These are phyloP conservation scores for Dreissena polymorpha DNA, from an alignment of 1,140 invertebrate genomes.

Conservation along the genomic window DNA sequence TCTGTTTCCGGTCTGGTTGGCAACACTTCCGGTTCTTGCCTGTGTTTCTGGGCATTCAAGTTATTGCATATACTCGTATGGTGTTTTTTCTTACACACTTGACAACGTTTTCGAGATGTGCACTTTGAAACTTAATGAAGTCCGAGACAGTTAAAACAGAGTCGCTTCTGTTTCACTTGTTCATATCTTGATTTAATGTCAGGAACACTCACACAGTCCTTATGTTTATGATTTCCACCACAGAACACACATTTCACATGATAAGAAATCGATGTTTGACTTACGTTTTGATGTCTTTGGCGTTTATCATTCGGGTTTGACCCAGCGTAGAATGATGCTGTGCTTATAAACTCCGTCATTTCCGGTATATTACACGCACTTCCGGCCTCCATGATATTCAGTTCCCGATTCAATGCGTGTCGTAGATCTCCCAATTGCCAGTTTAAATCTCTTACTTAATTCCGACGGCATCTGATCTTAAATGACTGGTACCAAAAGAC, in stretches of 20 bases:
- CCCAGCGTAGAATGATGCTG: not conserved
- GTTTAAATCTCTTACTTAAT: not conserved
- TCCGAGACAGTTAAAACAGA: conserved; percentile 45
- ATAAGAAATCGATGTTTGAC: not conserved
- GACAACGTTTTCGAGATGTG: conserved; percentile 14
- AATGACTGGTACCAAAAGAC: not conserved
- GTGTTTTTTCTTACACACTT: not conserved
- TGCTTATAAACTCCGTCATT: not conserved
- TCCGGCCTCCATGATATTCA: not conserved
- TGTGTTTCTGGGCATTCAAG: not conserved
- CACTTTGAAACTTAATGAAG: conserved; percentile 5
- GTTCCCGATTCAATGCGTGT: too few species aligned
- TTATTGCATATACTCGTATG: not conserved
- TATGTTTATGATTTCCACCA: not conserved
- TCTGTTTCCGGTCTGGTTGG: not conserved
- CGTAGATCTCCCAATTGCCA: too few species aligned
- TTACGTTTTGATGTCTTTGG: not conserved
- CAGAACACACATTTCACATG: not conserved
- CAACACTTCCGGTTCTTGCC: not conserved
- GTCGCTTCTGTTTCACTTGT: conserved; percentile 6
- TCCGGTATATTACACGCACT: not conserved
- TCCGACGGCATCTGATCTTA: not conserved
- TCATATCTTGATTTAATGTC: not conserved
- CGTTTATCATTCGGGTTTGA: not conserved
- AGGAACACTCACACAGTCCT: not conserved